Base-by-base conservation (phyloP, 2,888 invertebrate genomes). In the Agonopterix heracliana region DNA sequence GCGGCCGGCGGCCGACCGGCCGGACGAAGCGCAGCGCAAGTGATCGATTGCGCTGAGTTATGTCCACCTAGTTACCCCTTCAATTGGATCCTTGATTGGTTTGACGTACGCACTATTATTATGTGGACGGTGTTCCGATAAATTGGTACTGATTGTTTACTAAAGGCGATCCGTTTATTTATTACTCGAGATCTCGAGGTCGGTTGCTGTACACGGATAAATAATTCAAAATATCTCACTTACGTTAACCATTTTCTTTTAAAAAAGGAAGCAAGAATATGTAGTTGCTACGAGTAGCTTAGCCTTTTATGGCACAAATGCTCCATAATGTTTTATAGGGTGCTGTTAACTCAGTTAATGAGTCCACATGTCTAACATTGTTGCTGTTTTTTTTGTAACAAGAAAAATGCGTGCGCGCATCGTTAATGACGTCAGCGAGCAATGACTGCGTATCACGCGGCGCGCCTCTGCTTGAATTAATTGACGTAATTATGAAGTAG, bases 61-160 rank as follows among this genome's bases (percentile, higher is more conserved):
- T 77, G 81, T 81, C 81, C 82, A 82, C 78, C 78, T 82, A 82
- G 84, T 86, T 85, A 85, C 82, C 84, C 83, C 78, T 82, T 81
- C 87, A 87, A 88, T 87, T 87, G 87, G 75, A 69, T 76, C 74
- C 78, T 76, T 84, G 85, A 88, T 87, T 86, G 87, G 78, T 78
- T 81, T 77, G 84, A 86, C 81, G 79, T 81, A 71, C 78, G 74
- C 75, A 72, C 75, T 74, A 78, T 78, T 81, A 80, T 80, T 76
- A 75, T 75, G 68, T 70, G 68, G 69, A 68, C 74, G 63, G 61
- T 65, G 75, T 70, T 60, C 65, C 70, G 73, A 76, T 78, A 78
- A 79, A 83, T 85, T 84, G 82, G 74, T 73, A 66, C 76, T 79
- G 78, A 84, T 83, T 82, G 76, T 79, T 78, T 74, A 70, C 71